A percentile compares a stretch with the other conserved stretches of the same genome.
Conservation (phyloP, 2,113 vertebrate genomes). For the Cebus imitator region DNA sequence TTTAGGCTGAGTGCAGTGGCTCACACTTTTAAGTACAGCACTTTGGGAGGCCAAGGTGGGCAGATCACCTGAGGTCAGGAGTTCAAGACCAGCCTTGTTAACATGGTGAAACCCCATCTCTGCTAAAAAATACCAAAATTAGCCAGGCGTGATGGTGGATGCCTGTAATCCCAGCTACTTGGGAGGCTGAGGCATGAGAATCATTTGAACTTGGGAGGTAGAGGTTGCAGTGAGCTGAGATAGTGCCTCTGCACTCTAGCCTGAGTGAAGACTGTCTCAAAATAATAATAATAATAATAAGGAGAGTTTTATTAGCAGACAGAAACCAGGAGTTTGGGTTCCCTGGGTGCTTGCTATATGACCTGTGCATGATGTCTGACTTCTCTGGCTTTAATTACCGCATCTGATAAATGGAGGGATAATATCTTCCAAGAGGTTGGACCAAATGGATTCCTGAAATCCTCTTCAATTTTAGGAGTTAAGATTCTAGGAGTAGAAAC, state of each 20-base stretch:
- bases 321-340: neutral
- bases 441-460: neutral
- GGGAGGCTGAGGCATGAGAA: neutral
- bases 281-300: neutral
- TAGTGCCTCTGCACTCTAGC: neutral
- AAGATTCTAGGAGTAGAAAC: slow-evolving; percentile 32
- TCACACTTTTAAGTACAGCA: neutral
- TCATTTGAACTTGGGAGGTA: neutral
- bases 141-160: neutral
- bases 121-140: neutral
- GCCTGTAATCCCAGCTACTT: neutral
- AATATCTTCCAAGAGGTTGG: neutral
- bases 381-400: neutral
- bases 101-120: neutral
- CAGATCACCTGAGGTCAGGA: neutral
- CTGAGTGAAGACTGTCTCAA: neutral
- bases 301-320: neutral
- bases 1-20: neutral
- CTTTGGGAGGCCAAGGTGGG: neutral
- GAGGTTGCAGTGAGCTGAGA: neutral
- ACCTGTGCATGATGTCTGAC: neutral
- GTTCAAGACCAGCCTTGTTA: neutral
- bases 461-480: neutral
- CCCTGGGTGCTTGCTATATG: neutral
- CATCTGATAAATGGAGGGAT: neutral